Evolutionary conservation across 1,140 invertebrate species (phyloP), one percentile per base, ranked within the genome.

Genomic region (Lordiphosa mommai): DNA sequence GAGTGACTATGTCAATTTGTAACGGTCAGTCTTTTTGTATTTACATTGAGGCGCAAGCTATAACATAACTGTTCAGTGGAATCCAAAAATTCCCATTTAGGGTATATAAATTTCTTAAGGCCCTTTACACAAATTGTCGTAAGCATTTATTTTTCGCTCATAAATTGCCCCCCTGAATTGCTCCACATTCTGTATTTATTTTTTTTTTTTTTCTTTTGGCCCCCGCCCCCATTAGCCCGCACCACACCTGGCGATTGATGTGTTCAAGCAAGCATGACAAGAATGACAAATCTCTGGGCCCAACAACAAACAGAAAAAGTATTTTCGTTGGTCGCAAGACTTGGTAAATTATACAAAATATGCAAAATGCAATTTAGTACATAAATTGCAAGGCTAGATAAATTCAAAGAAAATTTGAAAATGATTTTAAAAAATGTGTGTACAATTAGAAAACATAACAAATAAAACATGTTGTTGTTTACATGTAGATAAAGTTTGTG

Each of bases 201-300:
- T 59, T 60, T 38, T 34, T 34, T 27, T n/a, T n/a, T n/a, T n/a
- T n/a, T n/a, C n/a, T n/a, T n/a, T n/a, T n/a, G n/a, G n/a, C n/a
- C 68, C 34, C 47, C 36, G 6, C 59, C 48, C 40, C 41, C 33
- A n/a, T 13, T 10, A 36, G 27, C 34, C 52, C 48, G 49, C 53
- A 46, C 52, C 63, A 47, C 72, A 77, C 77, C 72, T 77, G 72
- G 30, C 77, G 77, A 84, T 82, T 82, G 77, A 82, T 84, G 77
- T 84, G 77, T 84, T 74, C 68, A 84, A 84, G 77, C 80, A 72
- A 84, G 68, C 77, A 82, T 84, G 72, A 84, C 70, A 82, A 70
- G 84, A 84, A 82, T 84, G 77, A 76, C 76, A 82, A 82, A 82
- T 82, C 68, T 77, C 49, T 55, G 47, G 55, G 57, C 67, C 56